A percentile compares a stretch with the other conserved stretches of the same genome.
These are phyloP conservation scores for Spilarctia lutea DNA, from an alignment of 2,888 invertebrate genomes.

Conservation along the genomic window DNA sequence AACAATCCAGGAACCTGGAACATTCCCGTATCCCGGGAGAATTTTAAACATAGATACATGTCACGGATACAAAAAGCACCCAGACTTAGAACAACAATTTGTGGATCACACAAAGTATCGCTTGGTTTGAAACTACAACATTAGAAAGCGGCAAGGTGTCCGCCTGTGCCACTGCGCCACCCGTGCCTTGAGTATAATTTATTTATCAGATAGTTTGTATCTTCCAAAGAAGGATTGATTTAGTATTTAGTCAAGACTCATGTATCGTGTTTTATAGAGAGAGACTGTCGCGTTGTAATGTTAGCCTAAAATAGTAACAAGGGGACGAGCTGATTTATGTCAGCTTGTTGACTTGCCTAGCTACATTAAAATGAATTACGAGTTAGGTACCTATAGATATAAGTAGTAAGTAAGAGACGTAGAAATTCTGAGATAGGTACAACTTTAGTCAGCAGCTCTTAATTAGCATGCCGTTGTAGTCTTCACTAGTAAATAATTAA, in stretches of 20 bases:
- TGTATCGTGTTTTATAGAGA: background rate
- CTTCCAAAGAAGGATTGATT: background rate
- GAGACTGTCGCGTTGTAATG: conserved; percentile 9
- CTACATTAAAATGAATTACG: conserved; percentile 4
- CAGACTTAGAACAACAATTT: no score
- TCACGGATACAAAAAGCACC: no score
- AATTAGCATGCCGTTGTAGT: background rate
- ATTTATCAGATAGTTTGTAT: background rate
- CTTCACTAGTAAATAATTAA: background rate
- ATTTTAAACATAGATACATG: no score
- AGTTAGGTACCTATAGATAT: no score
- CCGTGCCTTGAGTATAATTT: no score
- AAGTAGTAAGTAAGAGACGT: background rate
- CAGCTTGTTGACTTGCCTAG: background rate
- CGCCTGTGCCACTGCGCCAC: no score
- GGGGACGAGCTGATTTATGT: conserved; percentile 12
- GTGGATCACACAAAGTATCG: no score
- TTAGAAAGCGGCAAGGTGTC: no score
- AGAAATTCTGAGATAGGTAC: conserved; percentile 3
- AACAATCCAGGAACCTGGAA: no score
- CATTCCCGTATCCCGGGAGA: no score
- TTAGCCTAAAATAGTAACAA: conserved; percentile 1
- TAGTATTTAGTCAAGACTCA: background rate
- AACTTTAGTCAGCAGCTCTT: background rate
- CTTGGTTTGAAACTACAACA: no score